A percentile compares a stretch with the other conserved stretches of the same genome.
Conservation (phyloP, 2,113 vertebrate species). For the Haplochromis vanheusdeni region DNA sequence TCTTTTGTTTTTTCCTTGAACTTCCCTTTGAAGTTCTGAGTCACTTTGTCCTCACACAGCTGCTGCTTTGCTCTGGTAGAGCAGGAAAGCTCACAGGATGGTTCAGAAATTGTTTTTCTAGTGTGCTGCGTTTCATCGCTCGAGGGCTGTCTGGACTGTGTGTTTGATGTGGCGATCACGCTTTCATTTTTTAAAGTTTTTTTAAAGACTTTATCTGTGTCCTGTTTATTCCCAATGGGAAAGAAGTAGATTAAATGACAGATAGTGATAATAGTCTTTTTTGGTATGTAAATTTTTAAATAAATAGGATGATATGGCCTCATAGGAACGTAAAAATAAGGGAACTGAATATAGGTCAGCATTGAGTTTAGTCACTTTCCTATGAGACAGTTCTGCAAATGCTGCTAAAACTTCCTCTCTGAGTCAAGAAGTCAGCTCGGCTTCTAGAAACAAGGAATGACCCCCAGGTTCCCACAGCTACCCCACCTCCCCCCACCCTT, state of each 20-base stretch:
- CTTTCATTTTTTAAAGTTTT: background rate
- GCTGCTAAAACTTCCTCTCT: background rate
- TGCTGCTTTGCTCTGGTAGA: background rate
- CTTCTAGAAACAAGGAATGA: background rate
- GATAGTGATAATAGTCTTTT: background rate
- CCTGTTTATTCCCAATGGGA: slow-evolving; percentile 17
- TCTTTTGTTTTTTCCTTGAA: background rate
- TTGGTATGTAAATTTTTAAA: background rate
- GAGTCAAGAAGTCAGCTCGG: background rate
- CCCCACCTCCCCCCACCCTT: slow-evolving; percentile 4
- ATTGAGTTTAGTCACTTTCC: background rate
- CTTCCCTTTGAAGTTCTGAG: background rate
- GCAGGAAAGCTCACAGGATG: background rate
- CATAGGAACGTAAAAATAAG: background rate
- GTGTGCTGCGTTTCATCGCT: background rate
- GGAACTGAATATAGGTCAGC: background rate
- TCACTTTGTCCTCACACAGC: slow-evolving; percentile 2
- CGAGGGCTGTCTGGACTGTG: background rate
- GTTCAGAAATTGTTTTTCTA: background rate
- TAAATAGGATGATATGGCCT: background rate
- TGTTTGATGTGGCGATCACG: background rate
- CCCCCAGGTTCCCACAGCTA: background rate
- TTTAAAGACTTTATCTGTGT: background rate
- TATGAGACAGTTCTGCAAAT: background rate
- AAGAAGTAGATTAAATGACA: background rate